phyloP scores from a whole-genome alignment of 2,888 invertebrate genomes.

The Ischnura elegans region DNA sequence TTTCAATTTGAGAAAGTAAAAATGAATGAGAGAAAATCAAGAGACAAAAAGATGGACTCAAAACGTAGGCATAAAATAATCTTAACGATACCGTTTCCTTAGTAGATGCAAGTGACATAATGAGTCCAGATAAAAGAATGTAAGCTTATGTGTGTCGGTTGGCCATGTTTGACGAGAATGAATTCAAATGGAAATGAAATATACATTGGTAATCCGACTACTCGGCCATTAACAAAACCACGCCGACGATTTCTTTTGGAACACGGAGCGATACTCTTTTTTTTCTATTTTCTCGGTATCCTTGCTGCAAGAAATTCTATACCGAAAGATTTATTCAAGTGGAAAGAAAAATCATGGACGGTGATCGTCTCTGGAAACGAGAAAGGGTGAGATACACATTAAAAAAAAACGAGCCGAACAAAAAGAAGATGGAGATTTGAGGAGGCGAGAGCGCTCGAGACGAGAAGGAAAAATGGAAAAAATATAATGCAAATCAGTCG shows the following conservation, averaged over 20 bases:
- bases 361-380: not conserved
- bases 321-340: not conserved
- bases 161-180: no score
- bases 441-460: not conserved
- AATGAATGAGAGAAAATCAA: no score
- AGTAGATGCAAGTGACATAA: not conserved
- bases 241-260: not conserved
- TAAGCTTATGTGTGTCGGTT: no score
- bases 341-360: not conserved
- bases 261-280: not conserved
- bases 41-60: no score
- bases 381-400: not conserved
- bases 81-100: no score
- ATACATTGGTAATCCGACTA: no score
- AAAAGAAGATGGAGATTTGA: not conserved
- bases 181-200: no score
- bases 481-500: constrained; percentile 13
- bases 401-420: not conserved
- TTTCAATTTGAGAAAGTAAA: no score
- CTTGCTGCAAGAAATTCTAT: not conserved
- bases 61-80: no score
- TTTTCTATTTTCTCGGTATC: not conserved
- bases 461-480: constrained; percentile 8
- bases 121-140: no score
- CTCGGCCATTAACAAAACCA: no score